Base-by-base conservation (phyloP, 2,797 vertebrate species). In the Liasis olivaceus region DNA sequence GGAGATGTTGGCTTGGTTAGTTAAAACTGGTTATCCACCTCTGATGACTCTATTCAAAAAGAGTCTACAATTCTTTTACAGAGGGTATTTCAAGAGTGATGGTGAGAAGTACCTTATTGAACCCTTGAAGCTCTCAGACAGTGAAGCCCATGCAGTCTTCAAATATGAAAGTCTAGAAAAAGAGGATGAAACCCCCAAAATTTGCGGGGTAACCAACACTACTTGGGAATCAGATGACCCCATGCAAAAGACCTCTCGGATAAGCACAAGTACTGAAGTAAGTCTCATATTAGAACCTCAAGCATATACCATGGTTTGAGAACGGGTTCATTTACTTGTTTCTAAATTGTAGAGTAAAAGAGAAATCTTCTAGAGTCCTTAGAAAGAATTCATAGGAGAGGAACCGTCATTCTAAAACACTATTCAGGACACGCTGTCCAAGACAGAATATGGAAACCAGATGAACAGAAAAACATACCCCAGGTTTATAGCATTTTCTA, bases 21-120 rank as follows among this genome's bases (percentile, higher is more conserved):
- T 47, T 69, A 58, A 54, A 63, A 56, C 4, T 9, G 63, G 58
- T 22, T 2, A 6, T 42, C 56, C 4, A 36, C 8, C 62, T 89
- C 28, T 90, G 77, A 14, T 54, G 28, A 36, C 54, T 13, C 22
- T 92, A 51, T 77, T 24, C 12, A 77, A 28, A 91, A 87, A 17
- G 0, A 5, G 13, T 63, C 63, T 85, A 17, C 26, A 31, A 87
- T 36, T 42, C 7, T 95, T 96, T 95, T 87, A 22, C 24, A 98
- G 98, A 2, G 98, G 98, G 0, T 98, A 97, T 92, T 97, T 98
- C 86, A 96, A 97, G 91, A 96, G 86, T 54, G 95, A 28, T 5
- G 96, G 96, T 0, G 95, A 97, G 95, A 97, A 84, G 51, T 98
- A 98, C 60, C 96, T 98, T 20, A 98, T 98, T 0, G 96, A 98